Evolutionary conservation across 2,113 vertebrate species (phyloP).

Genomic region (Entelurus aequoreus): DNA sequence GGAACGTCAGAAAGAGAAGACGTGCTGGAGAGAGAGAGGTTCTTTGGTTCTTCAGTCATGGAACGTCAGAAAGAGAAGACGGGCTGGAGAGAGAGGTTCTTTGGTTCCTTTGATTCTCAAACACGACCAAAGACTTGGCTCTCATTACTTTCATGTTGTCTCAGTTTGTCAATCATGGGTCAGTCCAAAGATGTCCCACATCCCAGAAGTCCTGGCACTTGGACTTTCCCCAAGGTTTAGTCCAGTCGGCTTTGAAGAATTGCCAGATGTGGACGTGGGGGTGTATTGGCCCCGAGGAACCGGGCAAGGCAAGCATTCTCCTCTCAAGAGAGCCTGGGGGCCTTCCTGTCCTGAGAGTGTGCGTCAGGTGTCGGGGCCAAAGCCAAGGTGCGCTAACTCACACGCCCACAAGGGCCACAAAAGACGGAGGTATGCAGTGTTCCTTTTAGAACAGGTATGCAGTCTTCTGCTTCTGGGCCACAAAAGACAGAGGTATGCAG

Average conservation of each 20-base stretch:
- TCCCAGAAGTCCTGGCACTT: conserved; percentile 21
- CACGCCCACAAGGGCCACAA: background rate
- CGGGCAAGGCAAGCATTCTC: conserved; percentile 14
- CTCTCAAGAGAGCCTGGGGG: conserved; percentile 28
- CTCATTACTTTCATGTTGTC: conserved; percentile 48
- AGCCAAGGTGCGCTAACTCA: conserved; percentile 44
- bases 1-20: too few relatives aligned
- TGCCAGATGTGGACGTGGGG: conserved; percentile 10
- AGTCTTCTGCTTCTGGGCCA: too few relatives aligned
- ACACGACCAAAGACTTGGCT: conserved; percentile 46
- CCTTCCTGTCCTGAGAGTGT: conserved; percentile 24
- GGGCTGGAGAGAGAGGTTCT: conserved; percentile 12
- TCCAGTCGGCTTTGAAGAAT: conserved; percentile 43
- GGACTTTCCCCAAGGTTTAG: background rate
- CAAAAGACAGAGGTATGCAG: conserved; percentile 16
- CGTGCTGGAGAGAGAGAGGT: too few relatives aligned
- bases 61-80: conserved; percentile 31
- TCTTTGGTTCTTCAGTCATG: conserved; percentile 31
- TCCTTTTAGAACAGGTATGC: conserved; percentile 32
- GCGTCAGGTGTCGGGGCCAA: conserved; percentile 34
- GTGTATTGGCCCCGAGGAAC: conserved; percentile 11
- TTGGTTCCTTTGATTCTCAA: conserved; percentile 52
- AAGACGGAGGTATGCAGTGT: conserved; percentile 29
- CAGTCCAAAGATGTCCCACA: background rate
- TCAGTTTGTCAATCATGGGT: conserved; percentile 39